phyloP scores from a whole-genome alignment of 2,113 vertebrate species.

The Loxodonta africana region DNA sequence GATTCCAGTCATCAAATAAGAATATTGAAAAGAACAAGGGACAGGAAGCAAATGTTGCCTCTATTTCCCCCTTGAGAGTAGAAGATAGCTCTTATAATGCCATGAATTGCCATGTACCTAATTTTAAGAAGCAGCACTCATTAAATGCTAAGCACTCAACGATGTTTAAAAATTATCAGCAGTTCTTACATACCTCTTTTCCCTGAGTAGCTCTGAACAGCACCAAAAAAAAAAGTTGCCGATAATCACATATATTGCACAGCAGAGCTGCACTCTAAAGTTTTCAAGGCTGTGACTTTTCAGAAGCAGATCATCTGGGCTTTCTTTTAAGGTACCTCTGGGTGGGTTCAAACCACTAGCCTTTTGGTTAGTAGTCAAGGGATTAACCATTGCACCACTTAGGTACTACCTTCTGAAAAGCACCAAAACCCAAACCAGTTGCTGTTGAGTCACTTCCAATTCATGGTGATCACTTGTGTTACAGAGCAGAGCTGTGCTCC shows the following conservation, averaged over 20 bases:
- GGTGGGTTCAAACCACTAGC: not conserved
- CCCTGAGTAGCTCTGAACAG: not conserved
- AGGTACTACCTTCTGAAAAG: not conserved
- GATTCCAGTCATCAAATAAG: not conserved
- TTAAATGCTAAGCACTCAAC: not conserved
- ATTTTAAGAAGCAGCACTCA: slow-evolving; percentile 2
- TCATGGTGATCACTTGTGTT: too few species aligned
- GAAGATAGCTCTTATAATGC: not conserved
- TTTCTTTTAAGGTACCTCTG: not conserved
- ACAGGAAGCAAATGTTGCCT: not conserved
- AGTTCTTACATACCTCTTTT: not conserved
- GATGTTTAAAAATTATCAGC: not conserved
- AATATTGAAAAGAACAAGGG: not conserved
- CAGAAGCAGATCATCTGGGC: not conserved
- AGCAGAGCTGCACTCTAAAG: not conserved
- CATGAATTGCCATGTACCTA: not conserved
- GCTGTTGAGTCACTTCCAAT: not conserved
- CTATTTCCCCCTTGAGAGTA: not conserved
- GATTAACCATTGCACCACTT: not conserved
- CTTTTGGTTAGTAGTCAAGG: not conserved
- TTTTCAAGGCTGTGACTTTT: not conserved
- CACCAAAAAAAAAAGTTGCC: not conserved
- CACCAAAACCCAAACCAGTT: not conserved
- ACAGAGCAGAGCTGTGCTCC: too few species aligned
- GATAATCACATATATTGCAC: not conserved